Evolutionary conservation across 2,797 vertebrate species (phyloP).

Genomic region (Discoglossus pictus): DNA sequence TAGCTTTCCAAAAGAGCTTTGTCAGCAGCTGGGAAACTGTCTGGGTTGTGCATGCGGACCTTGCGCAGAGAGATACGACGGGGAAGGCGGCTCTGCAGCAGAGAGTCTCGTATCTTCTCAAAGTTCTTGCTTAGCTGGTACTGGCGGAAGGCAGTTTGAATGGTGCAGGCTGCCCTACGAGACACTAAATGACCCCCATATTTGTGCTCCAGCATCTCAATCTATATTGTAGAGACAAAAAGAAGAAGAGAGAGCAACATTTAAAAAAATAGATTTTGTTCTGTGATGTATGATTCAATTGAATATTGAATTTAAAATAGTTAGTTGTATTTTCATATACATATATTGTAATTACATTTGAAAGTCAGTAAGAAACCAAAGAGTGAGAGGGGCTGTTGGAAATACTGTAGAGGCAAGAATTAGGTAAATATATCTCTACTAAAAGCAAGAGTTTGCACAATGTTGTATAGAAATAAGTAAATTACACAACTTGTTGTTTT

Average conservation of each 20-base stretch:
- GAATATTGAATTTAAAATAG: no score
- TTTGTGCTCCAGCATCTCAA: slow-evolving; percentile 97
- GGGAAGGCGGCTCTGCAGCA: slow-evolving; percentile 92
- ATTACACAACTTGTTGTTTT: no score
- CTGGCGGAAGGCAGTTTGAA: slow-evolving; percentile 96
- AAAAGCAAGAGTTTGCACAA: no score
- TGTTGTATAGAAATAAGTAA: no score
- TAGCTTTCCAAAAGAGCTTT: slow-evolving; percentile 91
- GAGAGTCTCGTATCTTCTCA: slow-evolving; percentile 95
- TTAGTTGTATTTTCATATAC: no score
- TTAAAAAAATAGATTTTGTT: no score
- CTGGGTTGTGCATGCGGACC: slow-evolving; percentile 84
- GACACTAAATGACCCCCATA: slow-evolving; percentile 95
- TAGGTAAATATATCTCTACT: no score
- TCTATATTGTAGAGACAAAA: slow-evolving; percentile 79
- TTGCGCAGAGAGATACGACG: slow-evolving; percentile 93
- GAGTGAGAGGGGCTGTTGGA: no score
- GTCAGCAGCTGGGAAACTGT: slow-evolving; percentile 86
- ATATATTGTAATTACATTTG: no score
- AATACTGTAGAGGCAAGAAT: no score
- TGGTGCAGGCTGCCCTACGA: slow-evolving; percentile 91
- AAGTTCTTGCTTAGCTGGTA: slow-evolving; percentile 99
- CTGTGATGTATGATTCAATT: no score
- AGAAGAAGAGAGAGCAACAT: slow-evolving; percentile 7
- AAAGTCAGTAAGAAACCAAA: no score